phyloP scores from a whole-genome alignment of 2,113 vertebrate genomes.

The Pyxicephalus adspersus region DNA sequence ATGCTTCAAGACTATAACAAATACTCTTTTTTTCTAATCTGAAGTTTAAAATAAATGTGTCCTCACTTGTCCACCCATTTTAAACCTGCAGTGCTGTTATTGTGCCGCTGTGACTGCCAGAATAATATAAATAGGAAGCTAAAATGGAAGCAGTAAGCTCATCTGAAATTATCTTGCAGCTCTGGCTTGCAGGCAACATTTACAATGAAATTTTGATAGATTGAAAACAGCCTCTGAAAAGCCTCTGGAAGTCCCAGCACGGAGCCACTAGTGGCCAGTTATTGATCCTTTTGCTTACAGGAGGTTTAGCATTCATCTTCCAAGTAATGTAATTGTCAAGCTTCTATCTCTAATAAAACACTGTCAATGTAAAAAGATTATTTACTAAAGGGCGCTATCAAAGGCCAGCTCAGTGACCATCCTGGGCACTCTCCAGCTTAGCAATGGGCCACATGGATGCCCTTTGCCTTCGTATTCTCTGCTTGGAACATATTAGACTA shows the following conservation, averaged over 20 bases:
- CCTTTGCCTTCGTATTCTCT: not conserved
- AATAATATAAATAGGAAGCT: slow-evolving; percentile 22
- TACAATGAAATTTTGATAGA: slow-evolving; percentile 37
- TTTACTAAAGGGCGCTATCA: not conserved
- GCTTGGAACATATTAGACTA: slow-evolving; percentile 20
- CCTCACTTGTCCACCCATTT: too few species aligned
- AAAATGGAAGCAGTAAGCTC: not conserved
- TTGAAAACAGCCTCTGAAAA: slow-evolving; percentile 32
- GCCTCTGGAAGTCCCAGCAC: slow-evolving; percentile 30
- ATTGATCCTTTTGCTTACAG: slow-evolving; percentile 29
- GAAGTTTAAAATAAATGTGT: too few species aligned
- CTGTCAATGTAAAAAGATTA: slow-evolving; percentile 18
- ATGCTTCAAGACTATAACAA: too few species aligned
- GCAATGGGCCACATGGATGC: not conserved
- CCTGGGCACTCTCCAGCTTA: not conserved
- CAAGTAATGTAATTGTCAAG: slow-evolving; percentile 30
- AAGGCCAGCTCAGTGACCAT: slow-evolving; percentile 3
- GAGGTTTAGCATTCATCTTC: slow-evolving; percentile 5
- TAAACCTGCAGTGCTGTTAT: too few species aligned
- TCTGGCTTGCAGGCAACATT: slow-evolving; percentile 20
- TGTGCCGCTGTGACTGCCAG: not conserved
- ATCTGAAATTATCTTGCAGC: slow-evolving; percentile 32
- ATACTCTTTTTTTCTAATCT: too few species aligned
- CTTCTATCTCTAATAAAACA: slow-evolving; percentile 13
- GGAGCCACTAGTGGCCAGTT: slow-evolving; percentile 13